Evolutionary conservation across 1,140 invertebrate species (phyloP), one percentile per base, ranked within the genome.

Genomic region (Zophobas atratus): DNA sequence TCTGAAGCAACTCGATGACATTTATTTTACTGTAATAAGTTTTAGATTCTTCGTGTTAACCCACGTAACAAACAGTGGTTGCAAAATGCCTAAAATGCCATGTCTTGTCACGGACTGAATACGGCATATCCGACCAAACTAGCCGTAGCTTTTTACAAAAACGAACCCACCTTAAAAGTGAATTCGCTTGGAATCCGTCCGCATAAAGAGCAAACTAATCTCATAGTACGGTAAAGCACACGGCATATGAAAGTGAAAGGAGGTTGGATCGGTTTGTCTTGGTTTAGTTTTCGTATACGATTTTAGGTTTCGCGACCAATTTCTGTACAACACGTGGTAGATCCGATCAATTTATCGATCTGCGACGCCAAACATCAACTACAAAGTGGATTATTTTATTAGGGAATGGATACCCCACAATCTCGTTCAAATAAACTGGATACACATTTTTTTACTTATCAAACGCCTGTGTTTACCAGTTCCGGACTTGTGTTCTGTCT

Each of bases 121-220:
- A 67, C 60, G 60, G 60, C 39, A 67, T 67, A 67, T 67, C 60
- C 60, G 60, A 67, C 60, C 60, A 41, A 67, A 67, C 60, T 67
- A 67, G 60, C 60, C 60, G 39, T 32, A 5, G 60, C 38, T 67
- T 67, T 72, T 72, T 72, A 51, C 51, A 72, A 72, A 49, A 72
- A 55, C 46, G 51, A 51, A 72, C 73, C 73, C 73, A 75, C 73
- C 73, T 75, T 63, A 75, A 75, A 74, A 75, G 46, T 53, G 55
- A 78, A 78, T 73, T 78, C 70, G 43, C 77, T 60, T 46, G 55
- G 71, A 63, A 77, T 51, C 38, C 46, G 55, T 74, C 55, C 70
- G 60, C 63, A 74, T 74, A 78, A 78, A 78, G 77, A 78, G 49
- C 70, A 78, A 78, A 74, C 70, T 56, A 77, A 72, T 70, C 76